Conservation (phyloP, 2,113 vertebrate genomes). For the Oreocharis arfaki region DNA sequence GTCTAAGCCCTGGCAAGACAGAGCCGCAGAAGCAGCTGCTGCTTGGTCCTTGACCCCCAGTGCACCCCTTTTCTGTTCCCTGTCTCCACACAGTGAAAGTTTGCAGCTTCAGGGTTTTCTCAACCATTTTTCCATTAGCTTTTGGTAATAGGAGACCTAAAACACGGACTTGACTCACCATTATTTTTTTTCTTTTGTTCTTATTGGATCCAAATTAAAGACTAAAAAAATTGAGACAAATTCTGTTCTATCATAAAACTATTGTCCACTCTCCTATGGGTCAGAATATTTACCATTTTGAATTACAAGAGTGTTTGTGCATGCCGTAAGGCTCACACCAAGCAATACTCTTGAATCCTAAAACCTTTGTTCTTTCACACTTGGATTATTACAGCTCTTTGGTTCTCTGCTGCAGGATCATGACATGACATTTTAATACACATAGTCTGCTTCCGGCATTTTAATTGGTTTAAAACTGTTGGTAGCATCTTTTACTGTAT, state of each 20-base stretch:
- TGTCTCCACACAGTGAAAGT: background rate
- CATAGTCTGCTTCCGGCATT: constrained; percentile 41
- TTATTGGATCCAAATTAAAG: background rate
- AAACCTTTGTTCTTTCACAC: constrained; percentile 23
- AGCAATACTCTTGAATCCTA: background rate
- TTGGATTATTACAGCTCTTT: constrained; percentile 54
- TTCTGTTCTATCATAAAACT: background rate
- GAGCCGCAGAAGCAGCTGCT: background rate
- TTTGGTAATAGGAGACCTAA: background rate
- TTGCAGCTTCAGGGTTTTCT: background rate
- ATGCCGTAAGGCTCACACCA: background rate
- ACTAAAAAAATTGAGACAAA: background rate
- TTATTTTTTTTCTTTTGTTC: background rate
- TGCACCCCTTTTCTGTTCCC: accelerated
- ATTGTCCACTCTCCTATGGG: background rate
- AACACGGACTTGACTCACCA: accelerated
- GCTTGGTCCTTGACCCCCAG: background rate
- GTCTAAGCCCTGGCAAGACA: background rate
- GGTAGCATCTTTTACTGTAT: constrained; percentile 72
- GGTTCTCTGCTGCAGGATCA: constrained; percentile 51
- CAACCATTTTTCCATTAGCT: background rate
- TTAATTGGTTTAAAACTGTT: constrained; percentile 74
- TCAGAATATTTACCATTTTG: background rate
- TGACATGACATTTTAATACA: constrained; percentile 71
- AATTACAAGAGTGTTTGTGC: background rate